Conservation (phyloP, 2,888 invertebrate species). For the Belgica antarctica region DNA sequence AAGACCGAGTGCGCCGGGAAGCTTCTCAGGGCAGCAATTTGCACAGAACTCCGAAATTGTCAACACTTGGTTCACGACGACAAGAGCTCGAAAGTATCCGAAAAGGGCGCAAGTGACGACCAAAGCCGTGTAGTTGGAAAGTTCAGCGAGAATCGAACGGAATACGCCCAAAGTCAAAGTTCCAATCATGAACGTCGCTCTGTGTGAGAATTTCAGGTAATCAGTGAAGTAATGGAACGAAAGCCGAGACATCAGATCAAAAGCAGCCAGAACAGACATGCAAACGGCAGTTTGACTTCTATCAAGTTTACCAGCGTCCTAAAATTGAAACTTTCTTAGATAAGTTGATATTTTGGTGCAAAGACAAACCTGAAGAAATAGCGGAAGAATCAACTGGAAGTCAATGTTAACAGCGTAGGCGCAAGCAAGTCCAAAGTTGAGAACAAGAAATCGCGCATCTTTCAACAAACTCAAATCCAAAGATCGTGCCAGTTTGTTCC, state of each 20-base stretch:
- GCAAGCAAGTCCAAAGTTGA: constrained; percentile 65
- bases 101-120: constrained; percentile 61
- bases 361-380: constrained; percentile 63
- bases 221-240: constrained; percentile 64
- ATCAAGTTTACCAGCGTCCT: constrained; percentile 52
- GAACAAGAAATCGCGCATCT: constrained; percentile 64
- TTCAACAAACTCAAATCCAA: constrained; percentile 62
- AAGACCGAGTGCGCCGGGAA: constrained; percentile 69
- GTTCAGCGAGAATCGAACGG: constrained; percentile 65
- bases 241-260: constrained; percentile 67
- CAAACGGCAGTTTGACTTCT: constrained; percentile 63
- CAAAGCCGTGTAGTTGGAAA: constrained; percentile 58
- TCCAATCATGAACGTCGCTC: constrained; percentile 64
- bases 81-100: constrained; percentile 70
- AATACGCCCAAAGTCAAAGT: constrained; percentile 60
- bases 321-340: constrained; percentile 43
- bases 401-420: constrained; percentile 68
- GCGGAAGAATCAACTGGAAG: constrained; percentile 69
- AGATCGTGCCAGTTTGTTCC: constrained; percentile 53
- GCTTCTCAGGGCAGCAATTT: constrained; percentile 54
- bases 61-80: constrained; percentile 70
- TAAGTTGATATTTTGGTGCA: background rate
- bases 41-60: constrained; percentile 66
- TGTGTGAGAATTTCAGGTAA: constrained; percentile 61
- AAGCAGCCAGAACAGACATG: constrained; percentile 68